phyloP scores from a whole-genome alignment of 1,140 invertebrate species.

The Bombus impatiens region DNA sequence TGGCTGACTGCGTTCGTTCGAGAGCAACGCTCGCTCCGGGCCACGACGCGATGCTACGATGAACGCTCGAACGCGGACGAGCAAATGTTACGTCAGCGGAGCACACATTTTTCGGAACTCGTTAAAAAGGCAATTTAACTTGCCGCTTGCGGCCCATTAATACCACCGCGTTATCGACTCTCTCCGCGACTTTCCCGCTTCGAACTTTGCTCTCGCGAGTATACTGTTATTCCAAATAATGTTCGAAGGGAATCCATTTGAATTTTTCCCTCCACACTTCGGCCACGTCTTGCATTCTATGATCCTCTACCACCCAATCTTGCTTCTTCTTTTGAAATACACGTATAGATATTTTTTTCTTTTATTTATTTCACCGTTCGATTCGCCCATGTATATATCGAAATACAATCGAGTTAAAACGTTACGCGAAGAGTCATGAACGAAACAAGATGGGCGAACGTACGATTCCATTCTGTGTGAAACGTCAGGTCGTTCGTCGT shows the following conservation, averaged over 20 bases:
- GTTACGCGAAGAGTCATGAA: not conserved
- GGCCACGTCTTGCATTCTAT: not conserved
- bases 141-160: slow-evolving; percentile 53
- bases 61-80: slow-evolving; percentile 2
- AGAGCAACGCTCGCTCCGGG: not conserved
- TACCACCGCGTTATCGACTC: slow-evolving; percentile 49
- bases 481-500: not conserved
- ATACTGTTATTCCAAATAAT: slow-evolving; percentile 3
- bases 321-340: no score
- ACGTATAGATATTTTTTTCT: not conserved
- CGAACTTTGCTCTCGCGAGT: slow-evolving; percentile 4
- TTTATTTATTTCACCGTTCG: not conserved
- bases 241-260: not conserved
- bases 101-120: slow-evolving; percentile 64
- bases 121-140: slow-evolving; percentile 69
- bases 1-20: not conserved
- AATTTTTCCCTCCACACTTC: slow-evolving; percentile 1
- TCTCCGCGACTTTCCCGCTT: slow-evolving; percentile 37
- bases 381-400: not conserved
- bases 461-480: not conserved
- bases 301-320: not conserved
- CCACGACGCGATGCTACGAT: not conserved
- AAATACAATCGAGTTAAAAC: not conserved
- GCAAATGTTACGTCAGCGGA: slow-evolving; percentile 26
- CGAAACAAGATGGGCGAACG: not conserved